Evolutionary conservation across 2,113 vertebrate genomes (phyloP), one percentile per base, ranked within the genome.

Genomic region (Narcine bancroftii): DNA sequence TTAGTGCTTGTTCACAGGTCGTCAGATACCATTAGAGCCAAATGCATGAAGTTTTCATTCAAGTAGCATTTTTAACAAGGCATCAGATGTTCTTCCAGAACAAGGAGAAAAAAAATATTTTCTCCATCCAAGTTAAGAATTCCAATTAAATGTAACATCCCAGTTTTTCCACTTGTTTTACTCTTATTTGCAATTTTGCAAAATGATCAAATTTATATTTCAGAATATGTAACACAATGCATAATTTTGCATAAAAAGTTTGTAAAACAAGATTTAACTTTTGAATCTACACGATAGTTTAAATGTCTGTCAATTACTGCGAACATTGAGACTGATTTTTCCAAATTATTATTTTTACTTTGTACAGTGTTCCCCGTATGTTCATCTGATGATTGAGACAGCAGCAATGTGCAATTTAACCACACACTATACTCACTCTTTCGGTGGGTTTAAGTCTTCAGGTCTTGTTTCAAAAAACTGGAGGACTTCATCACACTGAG

Each of bases 381-480:
- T 75, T 36, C n/a, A n/a, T n/a, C n/a, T n/a, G n/a, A n/a, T n/a
- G n/a, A n/a, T n/a, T n/a, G n/a, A n/a, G n/a, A n/a, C n/a, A n/a
- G n/a, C n/a, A n/a, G 24, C 42, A 45, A 91, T 29, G 26, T 45
- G 10, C 4, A 69, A 91, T 47, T 69, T 69, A 29, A 47, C 63
- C 45, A 47, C 45, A 47, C 45, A 89, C 87, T 24, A 56, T 36
- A 96, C 97, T 96, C 95, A 99, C 99, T 99, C 99, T 94, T 97
- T 98, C 2, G 98, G 98, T 26, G 98, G 98, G 50, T 97, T 97
- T 93, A 99, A 94, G 95, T 99, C 99, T 7, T 99, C 99, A 0
- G 98, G 97, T 94, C 98, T 96, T 11, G 98, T 98, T 95, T 99
- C 99, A 93, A 99, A 99, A 95, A 99, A 99, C 94, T 97, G 96